These are phyloP conservation scores for Gyps fulvus DNA, from an alignment of 2,113 vertebrate species.

Conservation along the genomic window DNA sequence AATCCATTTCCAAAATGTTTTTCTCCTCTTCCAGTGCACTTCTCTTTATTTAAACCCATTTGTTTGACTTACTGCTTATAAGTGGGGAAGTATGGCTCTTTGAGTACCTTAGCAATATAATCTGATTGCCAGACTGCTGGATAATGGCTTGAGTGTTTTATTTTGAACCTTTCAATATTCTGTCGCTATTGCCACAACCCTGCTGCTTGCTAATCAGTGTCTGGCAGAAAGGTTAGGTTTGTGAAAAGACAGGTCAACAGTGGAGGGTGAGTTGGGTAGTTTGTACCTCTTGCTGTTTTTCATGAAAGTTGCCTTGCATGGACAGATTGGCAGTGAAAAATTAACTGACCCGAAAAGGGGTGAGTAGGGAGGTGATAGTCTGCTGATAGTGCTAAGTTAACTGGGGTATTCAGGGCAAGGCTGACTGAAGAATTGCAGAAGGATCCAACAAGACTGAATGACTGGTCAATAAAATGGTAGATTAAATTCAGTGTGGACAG, in stretches of 20 bases:
- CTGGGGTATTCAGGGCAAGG: background rate
- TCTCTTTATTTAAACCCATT: background rate
- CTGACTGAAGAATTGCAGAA: background rate
- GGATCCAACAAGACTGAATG: background rate
- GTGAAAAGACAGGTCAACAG: background rate
- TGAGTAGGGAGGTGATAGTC: background rate
- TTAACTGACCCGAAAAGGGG: background rate
- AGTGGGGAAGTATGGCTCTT: background rate
- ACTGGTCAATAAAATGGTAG: background rate
- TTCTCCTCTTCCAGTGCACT: background rate
- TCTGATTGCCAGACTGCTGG: background rate
- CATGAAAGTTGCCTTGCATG: background rate
- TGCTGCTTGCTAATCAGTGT: background rate
- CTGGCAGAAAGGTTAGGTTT: background rate
- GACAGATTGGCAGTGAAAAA: background rate
- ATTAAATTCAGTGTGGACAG: background rate
- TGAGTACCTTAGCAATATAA: background rate
- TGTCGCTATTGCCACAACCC: background rate
- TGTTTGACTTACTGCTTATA: background rate
- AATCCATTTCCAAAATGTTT: slow-evolving; percentile 30
- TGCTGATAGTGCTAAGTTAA: background rate
- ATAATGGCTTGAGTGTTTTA: background rate
- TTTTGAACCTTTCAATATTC: background rate
- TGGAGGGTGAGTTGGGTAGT: background rate
- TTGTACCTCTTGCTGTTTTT: background rate